Percentiles rank a stretch among this genome's conserved stretches.
These are phyloP conservation scores for Pterostichus niger DNA, from an alignment of 2,888 invertebrate species.

Conservation along the genomic window DNA sequence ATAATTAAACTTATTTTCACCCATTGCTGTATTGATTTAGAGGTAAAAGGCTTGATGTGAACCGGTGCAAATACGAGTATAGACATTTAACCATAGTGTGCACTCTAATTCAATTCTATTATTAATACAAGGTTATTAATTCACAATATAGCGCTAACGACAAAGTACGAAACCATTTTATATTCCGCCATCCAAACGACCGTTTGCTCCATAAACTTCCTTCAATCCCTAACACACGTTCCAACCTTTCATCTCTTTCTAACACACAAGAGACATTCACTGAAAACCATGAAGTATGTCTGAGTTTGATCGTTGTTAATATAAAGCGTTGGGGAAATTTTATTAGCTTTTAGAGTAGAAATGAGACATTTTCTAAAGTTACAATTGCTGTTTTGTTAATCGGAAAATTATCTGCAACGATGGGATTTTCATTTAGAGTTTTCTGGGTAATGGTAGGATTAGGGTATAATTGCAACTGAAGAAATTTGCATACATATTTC, in stretches of 20 bases:
- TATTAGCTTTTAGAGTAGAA: slow-evolving; percentile 38
- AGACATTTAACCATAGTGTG: slow-evolving; percentile 13
- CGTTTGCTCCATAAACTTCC: slow-evolving; percentile 1
- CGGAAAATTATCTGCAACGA: slow-evolving; percentile 37
- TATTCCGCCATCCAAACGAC: slow-evolving; percentile 5
- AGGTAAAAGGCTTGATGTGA: neutral
- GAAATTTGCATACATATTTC: slow-evolving; percentile 38
- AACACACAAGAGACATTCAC: neutral
- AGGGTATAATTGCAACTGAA: neutral
- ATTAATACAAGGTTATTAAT: slow-evolving; percentile 51
- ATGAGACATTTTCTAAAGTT: slow-evolving; percentile 25
- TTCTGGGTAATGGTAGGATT: neutral
- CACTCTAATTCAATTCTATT: slow-evolving; percentile 54
- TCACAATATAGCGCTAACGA: slow-evolving; percentile 26
- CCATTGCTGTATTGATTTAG: slow-evolving; percentile 9
- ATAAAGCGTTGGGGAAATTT: slow-evolving; percentile 13
- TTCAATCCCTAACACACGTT: neutral
- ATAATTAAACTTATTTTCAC: no score
- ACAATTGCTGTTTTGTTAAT: slow-evolving; percentile 48
- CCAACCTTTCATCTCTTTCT: neutral
- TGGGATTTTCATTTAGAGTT: slow-evolving; percentile 31
- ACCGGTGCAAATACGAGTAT: neutral
- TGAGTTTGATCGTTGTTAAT: neutral
- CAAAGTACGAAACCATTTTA: slow-evolving; percentile 39
- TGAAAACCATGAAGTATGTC: neutral